A percentile compares a stretch with the other conserved stretches of the same genome.
Evolutionary conservation across 2,113 vertebrate genomes (phyloP).

Genomic region (Oxygymnocypris stewartii): DNA sequence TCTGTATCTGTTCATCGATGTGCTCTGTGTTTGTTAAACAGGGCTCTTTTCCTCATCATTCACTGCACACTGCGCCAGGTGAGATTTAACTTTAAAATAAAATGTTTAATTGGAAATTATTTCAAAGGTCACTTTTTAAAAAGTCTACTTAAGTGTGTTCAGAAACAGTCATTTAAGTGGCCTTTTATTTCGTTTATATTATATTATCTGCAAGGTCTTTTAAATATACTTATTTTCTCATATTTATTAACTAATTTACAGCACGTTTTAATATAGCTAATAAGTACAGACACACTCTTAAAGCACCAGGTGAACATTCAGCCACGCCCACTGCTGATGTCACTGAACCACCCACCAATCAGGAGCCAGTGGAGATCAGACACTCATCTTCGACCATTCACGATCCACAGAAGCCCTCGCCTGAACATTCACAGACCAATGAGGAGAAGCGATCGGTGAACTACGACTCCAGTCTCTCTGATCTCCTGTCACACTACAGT

Average conservation of each 20-base stretch:
- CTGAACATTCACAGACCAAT: not conserved
- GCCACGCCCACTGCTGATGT: not conserved
- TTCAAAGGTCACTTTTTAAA: too few species aligned
- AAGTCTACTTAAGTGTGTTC: too few species aligned
- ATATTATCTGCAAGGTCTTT: not conserved
- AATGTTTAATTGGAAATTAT: too few species aligned
- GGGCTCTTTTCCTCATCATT: slow-evolving; percentile 26
- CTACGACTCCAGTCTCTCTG: slow-evolving; percentile 50
- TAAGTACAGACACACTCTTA: not conserved
- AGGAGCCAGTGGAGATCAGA: too few species aligned
- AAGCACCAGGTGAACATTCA: slow-evolving; percentile 37
- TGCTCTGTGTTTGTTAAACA: slow-evolving; percentile 36
- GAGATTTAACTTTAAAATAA: not conserved
- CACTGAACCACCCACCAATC: too few species aligned
- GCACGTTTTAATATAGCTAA: not conserved
- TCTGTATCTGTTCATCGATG: not conserved
- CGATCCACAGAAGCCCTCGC: not conserved
- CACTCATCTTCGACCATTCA: slow-evolving; percentile 8
- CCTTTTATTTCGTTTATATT: not conserved
- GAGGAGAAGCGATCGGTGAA: not conserved
- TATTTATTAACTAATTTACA: not conserved
- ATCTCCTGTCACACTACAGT: slow-evolving; percentile 61
- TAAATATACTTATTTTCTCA: not conserved
- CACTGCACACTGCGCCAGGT: slow-evolving; percentile 22
- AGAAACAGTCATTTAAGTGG: not conserved